Percentiles rank a stretch among this genome's conserved stretches.
phyloP scores from a whole-genome alignment of 2,888 invertebrate species.

The Alloplasta piceator region DNA sequence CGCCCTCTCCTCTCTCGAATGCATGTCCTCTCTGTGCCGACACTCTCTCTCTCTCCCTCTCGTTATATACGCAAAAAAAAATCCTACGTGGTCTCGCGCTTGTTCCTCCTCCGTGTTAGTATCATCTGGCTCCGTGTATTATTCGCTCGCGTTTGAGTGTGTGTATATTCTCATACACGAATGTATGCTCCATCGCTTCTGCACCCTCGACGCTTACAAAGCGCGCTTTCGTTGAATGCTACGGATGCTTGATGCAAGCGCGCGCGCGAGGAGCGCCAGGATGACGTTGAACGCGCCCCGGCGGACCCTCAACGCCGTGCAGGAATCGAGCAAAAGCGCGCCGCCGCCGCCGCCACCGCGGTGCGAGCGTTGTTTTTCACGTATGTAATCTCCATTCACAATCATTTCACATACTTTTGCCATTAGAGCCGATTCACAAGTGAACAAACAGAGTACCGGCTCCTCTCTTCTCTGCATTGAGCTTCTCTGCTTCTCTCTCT shows the following conservation, averaged over 20 bases:
- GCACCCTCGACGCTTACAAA: constrained; percentile 55
- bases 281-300: constrained; percentile 56
- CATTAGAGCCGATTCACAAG: constrained; percentile 81
- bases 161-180: constrained; percentile 13
- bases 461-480: constrained; percentile 72
- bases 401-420: constrained; percentile 83
- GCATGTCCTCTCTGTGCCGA: constrained; percentile 70
- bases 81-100: constrained; percentile 64
- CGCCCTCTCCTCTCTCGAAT: constrained; percentile 67
- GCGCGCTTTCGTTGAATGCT: constrained; percentile 57
- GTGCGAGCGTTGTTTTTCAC: constrained; percentile 77
- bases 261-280: constrained; percentile 47
- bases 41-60: constrained; percentile 71
- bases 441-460: constrained; percentile 78
- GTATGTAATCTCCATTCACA: constrained; percentile 82
- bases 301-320: constrained; percentile 68
- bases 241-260: constrained; percentile 60
- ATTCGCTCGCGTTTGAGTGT: not conserved
- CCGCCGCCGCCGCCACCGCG: no score
- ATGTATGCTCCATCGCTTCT: constrained; percentile 29
- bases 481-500: constrained; percentile 76
- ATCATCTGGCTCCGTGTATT: constrained; percentile 56
- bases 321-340: constrained; percentile 42
- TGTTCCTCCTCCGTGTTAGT: constrained; percentile 50
- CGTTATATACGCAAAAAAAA: constrained; percentile 71